These are phyloP conservation scores for Ormyrus nitidulus DNA, from an alignment of 2,888 invertebrate species.

Conservation along the genomic window DNA sequence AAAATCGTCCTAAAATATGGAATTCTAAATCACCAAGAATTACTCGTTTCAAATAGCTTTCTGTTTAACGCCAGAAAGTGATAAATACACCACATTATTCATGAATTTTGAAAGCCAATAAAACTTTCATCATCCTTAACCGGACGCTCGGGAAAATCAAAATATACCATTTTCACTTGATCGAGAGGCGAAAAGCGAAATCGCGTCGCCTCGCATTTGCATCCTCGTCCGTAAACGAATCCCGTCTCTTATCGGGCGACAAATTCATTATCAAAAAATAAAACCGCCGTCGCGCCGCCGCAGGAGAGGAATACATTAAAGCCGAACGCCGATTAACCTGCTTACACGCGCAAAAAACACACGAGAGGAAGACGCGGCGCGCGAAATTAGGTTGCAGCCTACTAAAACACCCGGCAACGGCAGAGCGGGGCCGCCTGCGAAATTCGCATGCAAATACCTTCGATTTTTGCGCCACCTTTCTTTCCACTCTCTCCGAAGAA, in stretches of 20 bases:
- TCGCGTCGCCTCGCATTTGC: no score
- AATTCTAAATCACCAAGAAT: no score
- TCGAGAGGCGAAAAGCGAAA: no score
- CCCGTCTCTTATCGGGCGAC: background rate
- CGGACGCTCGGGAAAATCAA: no score
- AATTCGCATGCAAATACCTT: conserved; percentile 33
- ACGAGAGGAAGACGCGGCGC: background rate
- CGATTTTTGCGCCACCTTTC: conserved; percentile 12
- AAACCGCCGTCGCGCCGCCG: background rate
- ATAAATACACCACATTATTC: no score
- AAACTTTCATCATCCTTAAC: background rate
- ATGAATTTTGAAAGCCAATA: no score
- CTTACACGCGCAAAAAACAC: background rate
- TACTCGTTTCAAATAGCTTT: background rate
- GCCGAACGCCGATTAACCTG: conserved; percentile 1
- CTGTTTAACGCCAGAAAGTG: no score
- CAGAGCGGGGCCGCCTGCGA: background rate
- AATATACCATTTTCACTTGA: no score
- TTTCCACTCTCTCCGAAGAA: conserved; percentile 18
- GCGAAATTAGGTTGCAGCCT: conserved; percentile 32
- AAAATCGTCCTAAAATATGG: no score
- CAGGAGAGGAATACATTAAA: background rate
- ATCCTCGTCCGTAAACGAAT: no score
- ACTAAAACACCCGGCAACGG: background rate
- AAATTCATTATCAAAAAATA: background rate